phyloP scores from a whole-genome alignment of 1,140 invertebrate genomes.

The Pectinophora gossypiella region DNA sequence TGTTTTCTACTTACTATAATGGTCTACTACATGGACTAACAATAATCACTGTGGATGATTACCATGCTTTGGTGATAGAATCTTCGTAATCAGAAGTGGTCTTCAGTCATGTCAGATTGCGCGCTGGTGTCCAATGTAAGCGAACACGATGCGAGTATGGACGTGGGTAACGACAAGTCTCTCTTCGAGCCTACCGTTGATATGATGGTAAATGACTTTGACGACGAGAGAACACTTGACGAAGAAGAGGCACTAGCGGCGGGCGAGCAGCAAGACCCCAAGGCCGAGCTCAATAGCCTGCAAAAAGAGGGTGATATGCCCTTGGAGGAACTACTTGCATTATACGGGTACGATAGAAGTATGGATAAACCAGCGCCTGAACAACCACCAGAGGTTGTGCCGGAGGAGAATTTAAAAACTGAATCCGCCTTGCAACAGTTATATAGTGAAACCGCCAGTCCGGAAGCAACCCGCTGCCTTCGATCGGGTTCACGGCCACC shows the following conservation, averaged over 20 bases:
- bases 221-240: slow-evolving; percentile 96
- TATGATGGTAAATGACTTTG: slow-evolving; percentile 97
- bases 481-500: slow-evolving; percentile 66
- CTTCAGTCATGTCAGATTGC: slow-evolving; percentile 69
- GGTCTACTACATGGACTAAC: slow-evolving; percentile 18
- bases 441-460: slow-evolving; percentile 52
- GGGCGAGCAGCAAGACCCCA: slow-evolving; percentile 85
- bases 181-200: slow-evolving; percentile 84
- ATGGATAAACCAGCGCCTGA: slow-evolving; percentile 60
- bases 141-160: slow-evolving; percentile 74
- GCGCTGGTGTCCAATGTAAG: slow-evolving; percentile 69
- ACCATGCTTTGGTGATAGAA: slow-evolving; percentile 49
- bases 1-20: slow-evolving; percentile 39
- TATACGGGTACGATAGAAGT: slow-evolving; percentile 84
- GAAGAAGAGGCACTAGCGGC: slow-evolving; percentile 96
- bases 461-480: slow-evolving; percentile 58
- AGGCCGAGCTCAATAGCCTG: slow-evolving; percentile 91
- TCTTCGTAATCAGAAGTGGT: slow-evolving; percentile 38
- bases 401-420: slow-evolving; percentile 64
- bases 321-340: slow-evolving; percentile 91
- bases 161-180: slow-evolving; percentile 72
- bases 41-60: slow-evolving; percentile 30
- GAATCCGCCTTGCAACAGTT: slow-evolving; percentile 59
- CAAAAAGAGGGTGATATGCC: slow-evolving; percentile 96
- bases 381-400: slow-evolving; percentile 48